These are phyloP conservation scores for Drosophila nasuta DNA, from an alignment of 1,140 invertebrate genomes.

Conservation along the genomic window DNA sequence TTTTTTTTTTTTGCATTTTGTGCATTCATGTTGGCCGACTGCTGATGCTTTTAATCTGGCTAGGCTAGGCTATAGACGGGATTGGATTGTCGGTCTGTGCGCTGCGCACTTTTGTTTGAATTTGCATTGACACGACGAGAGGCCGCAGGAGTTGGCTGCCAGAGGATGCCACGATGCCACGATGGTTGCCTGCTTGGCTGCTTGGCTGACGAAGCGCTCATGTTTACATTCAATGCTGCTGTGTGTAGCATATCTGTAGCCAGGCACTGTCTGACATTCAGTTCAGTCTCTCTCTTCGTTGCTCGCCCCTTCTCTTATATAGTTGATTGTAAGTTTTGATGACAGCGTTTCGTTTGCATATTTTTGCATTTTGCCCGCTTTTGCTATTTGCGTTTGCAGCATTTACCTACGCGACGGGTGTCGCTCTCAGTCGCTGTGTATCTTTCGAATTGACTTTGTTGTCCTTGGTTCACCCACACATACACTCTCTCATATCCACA, in stretches of 20 bases:
- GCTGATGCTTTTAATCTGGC: conserved; percentile 73
- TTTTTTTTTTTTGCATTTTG: conserved; percentile 20
- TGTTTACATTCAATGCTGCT: conserved; percentile 53
- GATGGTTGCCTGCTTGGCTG: neutral
- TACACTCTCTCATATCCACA: neutral
- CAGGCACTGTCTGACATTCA: conserved; percentile 2
- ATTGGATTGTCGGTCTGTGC: conserved; percentile 63
- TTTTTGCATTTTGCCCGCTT: conserved; percentile 71
- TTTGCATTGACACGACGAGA: conserved; percentile 54
- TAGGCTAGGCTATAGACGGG: conserved; percentile 37
- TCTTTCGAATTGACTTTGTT: conserved; percentile 70
- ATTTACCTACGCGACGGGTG: conserved; percentile 43
- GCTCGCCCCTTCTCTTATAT: neutral
- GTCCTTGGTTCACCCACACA: conserved; percentile 25
- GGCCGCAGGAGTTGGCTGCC: conserved; percentile 31
- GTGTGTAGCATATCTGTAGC: conserved; percentile 33
- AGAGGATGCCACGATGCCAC: neutral
- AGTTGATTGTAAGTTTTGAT: conserved; percentile 76
- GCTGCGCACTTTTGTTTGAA: conserved; percentile 66
- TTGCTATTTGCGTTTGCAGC: conserved; percentile 32
- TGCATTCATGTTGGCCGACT: conserved; percentile 67
- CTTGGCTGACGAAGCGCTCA: conserved; percentile 18
- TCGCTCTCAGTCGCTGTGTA: conserved; percentile 39
- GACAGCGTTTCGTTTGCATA: conserved; percentile 75
- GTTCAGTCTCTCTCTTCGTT: conserved; percentile 14